Evolutionary conservation across 2,113 vertebrate genomes (phyloP), one percentile per base, ranked within the genome.

Genomic region (Atlantisia rogersi): DNA sequence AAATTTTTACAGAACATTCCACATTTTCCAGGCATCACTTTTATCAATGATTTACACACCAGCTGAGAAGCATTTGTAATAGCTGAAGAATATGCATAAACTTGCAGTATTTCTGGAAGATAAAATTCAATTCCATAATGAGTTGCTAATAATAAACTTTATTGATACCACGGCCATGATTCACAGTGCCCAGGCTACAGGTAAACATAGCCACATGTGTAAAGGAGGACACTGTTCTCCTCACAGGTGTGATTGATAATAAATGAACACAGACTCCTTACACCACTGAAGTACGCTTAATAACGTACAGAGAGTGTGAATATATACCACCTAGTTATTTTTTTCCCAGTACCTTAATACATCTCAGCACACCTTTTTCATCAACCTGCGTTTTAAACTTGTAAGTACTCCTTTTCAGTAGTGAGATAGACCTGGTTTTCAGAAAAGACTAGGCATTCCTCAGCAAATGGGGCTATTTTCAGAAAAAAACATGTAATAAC

Each of bases 11-110:
- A 50, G 42, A 15, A 90, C 80, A 16, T 37, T 82, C 12, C 11
- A 19, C 26, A 15, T 80, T 92, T 94, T 78, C 40, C 56, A 88
- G 32, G 15, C 44, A 15, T 88, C 42, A 48, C 15, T 88, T 80
- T 71, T 73, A 60, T 20, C 0, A 3, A 32, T 62, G 60, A 73
- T 59, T 77, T 75, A 85, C 48, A 78, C 20, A 42, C 53, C 53
- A 76, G 39, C 37, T 65, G 37, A 90, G 53, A 55, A 81, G 18
- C 53, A 37, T 76, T 67, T 31, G 32, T 68, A 94, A 60, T 44
- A 86, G 69, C 40, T 84, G 69, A 95, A 77, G 44, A 55, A 39
- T 67, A 52, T 22, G 42, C 84, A 94, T 50, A 86, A 88, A 62
- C 55, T 48, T 46, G 53, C 64, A 88, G 39, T 35, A 37, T 65